Evolutionary conservation across 2,113 vertebrate genomes (phyloP).

Genomic region (Prietella phreatophila): DNA sequence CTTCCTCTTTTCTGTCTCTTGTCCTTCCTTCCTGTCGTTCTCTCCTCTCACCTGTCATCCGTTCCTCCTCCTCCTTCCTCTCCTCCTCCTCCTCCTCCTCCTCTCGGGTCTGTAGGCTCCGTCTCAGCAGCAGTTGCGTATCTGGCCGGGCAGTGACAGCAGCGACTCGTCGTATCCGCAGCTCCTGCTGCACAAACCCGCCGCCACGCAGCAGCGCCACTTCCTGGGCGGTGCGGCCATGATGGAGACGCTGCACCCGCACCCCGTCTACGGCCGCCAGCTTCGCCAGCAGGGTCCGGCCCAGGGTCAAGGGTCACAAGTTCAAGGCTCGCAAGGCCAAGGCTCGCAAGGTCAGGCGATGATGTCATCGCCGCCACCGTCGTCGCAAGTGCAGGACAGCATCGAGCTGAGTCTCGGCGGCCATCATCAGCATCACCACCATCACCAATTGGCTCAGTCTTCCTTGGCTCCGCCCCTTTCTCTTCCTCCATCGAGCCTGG

Average conservation of each 20-base stretch:
- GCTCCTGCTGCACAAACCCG: slow-evolving; percentile 87
- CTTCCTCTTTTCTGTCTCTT: too few relatives aligned
- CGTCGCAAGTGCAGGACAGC: slow-evolving; percentile 81
- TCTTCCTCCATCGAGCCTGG: slow-evolving; percentile 72
- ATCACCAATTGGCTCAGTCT: slow-evolving; percentile 80
- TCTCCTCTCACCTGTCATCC: neutral
- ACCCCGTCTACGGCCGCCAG: slow-evolving; percentile 75
- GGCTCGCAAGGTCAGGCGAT: slow-evolving; percentile 66
- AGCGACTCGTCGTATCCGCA: slow-evolving; percentile 78
- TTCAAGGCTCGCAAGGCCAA: slow-evolving; percentile 59
- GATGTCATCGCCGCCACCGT: slow-evolving; percentile 62
- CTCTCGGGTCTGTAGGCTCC: slow-evolving; percentile 70
- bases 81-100: neutral
- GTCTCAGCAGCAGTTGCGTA: slow-evolving; percentile 83
- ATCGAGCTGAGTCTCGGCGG: slow-evolving; percentile 82
- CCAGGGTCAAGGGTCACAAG: slow-evolving; percentile 74
- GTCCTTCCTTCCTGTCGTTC: too few relatives aligned
- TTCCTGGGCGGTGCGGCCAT: slow-evolving; percentile 69
- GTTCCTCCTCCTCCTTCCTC: neutral
- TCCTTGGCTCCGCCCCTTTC: slow-evolving; percentile 72
- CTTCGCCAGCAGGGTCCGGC: slow-evolving; percentile 65
- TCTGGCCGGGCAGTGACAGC: slow-evolving; percentile 84
- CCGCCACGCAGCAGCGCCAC: slow-evolving; percentile 81
- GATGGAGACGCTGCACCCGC: slow-evolving; percentile 78
- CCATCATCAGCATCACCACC: slow-evolving; percentile 81